A percentile compares a stretch with the other conserved stretches of the same genome.
phyloP scores from a whole-genome alignment of 2,888 invertebrate species.

The Netelia melanura region DNA sequence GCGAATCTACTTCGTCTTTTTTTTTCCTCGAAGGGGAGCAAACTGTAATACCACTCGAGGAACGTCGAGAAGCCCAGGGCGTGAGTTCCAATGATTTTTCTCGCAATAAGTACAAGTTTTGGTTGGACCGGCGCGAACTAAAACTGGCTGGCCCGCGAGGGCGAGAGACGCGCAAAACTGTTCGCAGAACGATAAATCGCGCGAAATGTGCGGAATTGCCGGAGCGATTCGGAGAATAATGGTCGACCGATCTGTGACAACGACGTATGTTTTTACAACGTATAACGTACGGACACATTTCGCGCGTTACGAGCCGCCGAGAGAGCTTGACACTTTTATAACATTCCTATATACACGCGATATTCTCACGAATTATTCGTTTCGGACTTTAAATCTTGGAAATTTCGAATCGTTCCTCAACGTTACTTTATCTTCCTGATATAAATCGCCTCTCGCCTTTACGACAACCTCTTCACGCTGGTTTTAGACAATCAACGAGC shows the following conservation, averaged over 20 bases:
- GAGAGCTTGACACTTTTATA: not conserved
- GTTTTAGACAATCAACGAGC: no score
- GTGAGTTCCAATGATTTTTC: conserved; percentile 41
- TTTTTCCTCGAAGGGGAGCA: not conserved
- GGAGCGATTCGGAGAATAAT: conserved; percentile 56
- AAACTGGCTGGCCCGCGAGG: not conserved
- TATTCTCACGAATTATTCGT: no score
- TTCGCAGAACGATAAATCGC: conserved; percentile 53
- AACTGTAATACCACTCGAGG: conserved; percentile 10
- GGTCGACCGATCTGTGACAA: conserved; percentile 54
- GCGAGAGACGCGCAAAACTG: not conserved
- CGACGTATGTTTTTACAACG: conserved; percentile 15
- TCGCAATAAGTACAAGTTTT: conserved; percentile 59
- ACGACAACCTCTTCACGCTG: no score
- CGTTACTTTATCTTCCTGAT: no score
- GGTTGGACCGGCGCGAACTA: not conserved
- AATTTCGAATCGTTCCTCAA: no score
- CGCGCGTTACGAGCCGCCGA: conserved; percentile 3
- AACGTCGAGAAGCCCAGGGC: conserved; percentile 15
- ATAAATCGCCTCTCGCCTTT: no score
- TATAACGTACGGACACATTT: not conserved
- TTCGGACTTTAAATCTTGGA: no score
- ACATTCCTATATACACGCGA: no score
- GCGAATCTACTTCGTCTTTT: no score
- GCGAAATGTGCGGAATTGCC: conserved; percentile 58